Base-by-base conservation (phyloP, 1,140 invertebrate genomes). In the Gonatopus flavifemur region DNA sequence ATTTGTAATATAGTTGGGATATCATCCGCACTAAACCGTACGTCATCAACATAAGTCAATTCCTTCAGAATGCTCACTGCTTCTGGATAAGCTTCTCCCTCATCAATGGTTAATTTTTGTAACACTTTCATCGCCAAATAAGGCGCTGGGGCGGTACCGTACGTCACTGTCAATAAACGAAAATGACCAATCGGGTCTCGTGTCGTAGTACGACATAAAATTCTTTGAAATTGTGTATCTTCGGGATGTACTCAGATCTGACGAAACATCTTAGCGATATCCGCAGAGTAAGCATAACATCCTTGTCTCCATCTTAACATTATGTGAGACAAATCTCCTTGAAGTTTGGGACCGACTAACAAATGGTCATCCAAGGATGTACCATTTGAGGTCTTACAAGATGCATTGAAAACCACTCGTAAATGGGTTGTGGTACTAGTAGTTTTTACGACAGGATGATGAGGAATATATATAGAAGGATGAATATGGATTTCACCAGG, bases 181-280 rank as follows among this genome's bases (percentile, higher is more conserved):
- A 15, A 46, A 12, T 15, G 6, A 8, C 16, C 6, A 9, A 45
- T 22, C 0, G 18, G 1, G 0, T 0, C n/a, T n/a, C n/a, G n/a
- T n/a, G n/a, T n/a, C n/a, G n/a, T n/a, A n/a, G 0, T 2, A 13
- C 13, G 2, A 6, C 7, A 0, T 1, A 1, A 2, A 15, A 9
- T 15, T 13, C 12, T 2, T n/a, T n/a, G n/a, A n/a, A n/a, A n/a
- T n/a, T n/a, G n/a, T n/a, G 10, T 16, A n/a, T 49, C 31, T 1
- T 58, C 37, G 6, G 28, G 9, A 32, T 41, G 12, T 1, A 49
- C 10, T 2, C 25, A 15, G 2, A 38, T 47, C 5, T 47, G 36
- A 20, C 36, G 9, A 5, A 47, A 47, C 36, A 47, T 47, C 10
- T 49, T 49, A 3, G 24, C 38, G 1, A 41, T 35, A 5, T 49